These are phyloP conservation scores for Vidua macroura DNA, from an alignment of 2,113 vertebrate species.

Conservation along the genomic window DNA sequence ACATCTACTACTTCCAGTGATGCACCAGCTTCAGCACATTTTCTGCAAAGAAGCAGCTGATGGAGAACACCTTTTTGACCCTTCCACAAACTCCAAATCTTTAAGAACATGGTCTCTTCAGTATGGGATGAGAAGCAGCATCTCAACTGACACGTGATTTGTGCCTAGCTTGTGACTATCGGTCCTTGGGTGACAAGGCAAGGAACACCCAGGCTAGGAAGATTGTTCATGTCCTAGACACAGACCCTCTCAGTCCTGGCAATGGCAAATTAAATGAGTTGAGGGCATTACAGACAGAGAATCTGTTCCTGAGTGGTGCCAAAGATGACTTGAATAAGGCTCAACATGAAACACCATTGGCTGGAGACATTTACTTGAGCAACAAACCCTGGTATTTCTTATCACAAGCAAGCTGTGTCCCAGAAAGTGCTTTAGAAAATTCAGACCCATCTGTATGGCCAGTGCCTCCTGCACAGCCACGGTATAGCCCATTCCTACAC, in stretches of 20 bases:
- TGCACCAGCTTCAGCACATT: neutral
- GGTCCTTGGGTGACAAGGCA: neutral
- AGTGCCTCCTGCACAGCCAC: neutral
- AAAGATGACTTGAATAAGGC: neutral
- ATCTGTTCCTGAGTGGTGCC: neutral
- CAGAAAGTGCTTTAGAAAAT: neutral
- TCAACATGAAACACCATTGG: fast-evolving
- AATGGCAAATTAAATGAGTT: neutral
- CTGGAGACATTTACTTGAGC: neutral
- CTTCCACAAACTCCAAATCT: neutral
- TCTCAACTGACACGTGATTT: neutral
- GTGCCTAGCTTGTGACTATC: neutral
- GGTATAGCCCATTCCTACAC: fast-evolving
- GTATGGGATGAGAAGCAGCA: neutral
- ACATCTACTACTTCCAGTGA: neutral
- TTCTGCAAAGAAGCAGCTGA: neutral
- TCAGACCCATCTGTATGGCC: neutral
- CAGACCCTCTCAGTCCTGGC: neutral
- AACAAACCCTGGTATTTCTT: neutral
- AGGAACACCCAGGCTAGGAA: neutral
- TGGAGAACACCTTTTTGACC: neutral
- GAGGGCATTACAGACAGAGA: neutral
- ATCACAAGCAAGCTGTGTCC: neutral
- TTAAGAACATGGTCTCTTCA: neutral
- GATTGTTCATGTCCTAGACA: neutral